These are phyloP conservation scores for Phoenicopterus ruber DNA, from an alignment of 2,113 vertebrate genomes.

Conservation along the genomic window DNA sequence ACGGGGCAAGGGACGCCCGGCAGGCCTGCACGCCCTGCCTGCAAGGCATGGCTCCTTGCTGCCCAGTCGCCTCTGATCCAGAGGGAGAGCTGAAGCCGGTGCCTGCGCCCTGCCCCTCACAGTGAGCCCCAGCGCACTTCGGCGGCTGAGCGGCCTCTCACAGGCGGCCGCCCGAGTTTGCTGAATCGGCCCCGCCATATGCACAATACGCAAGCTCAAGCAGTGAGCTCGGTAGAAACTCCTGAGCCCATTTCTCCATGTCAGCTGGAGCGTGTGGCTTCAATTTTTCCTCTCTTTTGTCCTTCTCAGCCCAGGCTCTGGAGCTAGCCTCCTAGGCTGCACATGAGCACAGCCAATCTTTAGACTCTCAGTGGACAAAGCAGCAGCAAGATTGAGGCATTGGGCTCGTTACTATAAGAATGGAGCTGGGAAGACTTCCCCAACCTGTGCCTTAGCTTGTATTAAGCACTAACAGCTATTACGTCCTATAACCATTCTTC, in stretches of 20 bases:
- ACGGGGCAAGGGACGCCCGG: neutral
- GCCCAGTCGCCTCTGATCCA: neutral
- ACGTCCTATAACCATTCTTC: neutral
- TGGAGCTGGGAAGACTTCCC: neutral
- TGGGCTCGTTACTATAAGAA: neutral
- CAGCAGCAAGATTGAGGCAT: neutral
- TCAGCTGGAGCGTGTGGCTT: neutral
- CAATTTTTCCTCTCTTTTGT: neutral
- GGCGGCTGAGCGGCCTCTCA: neutral
- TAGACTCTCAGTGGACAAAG: neutral
- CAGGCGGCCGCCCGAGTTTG: neutral
- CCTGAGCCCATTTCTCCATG: neutral
- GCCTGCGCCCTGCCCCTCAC: neutral
- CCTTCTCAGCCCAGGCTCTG: neutral
- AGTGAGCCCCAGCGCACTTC: neutral
- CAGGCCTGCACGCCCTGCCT: rapidly evolving
- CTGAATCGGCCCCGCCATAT: rapidly evolving
- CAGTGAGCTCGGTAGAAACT: neutral
- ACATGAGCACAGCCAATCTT: neutral
- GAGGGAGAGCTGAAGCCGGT: neutral
- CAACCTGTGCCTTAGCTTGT: neutral
- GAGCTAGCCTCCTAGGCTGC: neutral
- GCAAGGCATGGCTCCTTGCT: neutral
- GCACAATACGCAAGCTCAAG: neutral
- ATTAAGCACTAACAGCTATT: neutral